Conservation (phyloP, 2,888 invertebrate genomes). For the Acanthacorydalis orientalis region DNA sequence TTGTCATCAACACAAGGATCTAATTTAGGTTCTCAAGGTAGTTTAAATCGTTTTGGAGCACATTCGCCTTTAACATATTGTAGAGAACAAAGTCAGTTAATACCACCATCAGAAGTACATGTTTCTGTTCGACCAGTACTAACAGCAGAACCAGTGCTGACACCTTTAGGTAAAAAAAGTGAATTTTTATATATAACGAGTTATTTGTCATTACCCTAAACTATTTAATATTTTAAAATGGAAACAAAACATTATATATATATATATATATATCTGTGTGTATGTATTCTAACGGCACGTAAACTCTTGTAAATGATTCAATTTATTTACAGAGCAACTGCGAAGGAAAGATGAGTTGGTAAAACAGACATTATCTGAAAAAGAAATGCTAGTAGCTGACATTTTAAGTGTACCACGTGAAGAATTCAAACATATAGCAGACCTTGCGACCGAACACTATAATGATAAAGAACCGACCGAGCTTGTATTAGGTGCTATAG, state of each 20-base stretch:
- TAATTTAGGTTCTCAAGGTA: neutral
- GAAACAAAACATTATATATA: too few relatives aligned
- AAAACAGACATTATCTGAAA: conserved; percentile 49
- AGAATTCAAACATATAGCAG: conserved; percentile 48
- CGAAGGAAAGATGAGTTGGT: conserved; percentile 55
- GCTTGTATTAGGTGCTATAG: conserved; percentile 50
- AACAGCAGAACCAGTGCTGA: conserved; percentile 59
- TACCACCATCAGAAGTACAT: conserved; percentile 57
- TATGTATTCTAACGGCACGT: too few relatives aligned
- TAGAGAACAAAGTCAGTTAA: conserved; percentile 29
- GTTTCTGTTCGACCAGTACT: conserved; percentile 55
- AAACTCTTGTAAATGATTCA: too few relatives aligned
- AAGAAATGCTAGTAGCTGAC: conserved; percentile 57
- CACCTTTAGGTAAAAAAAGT: conserved; percentile 45
- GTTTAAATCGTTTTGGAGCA: neutral
- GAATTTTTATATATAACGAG: too few relatives aligned
- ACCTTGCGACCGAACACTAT: conserved; percentile 43
- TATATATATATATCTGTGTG: too few relatives aligned
- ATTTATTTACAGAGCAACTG: conserved; percentile 45
- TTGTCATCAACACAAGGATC: neutral
- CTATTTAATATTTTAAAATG: too few relatives aligned
- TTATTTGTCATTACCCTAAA: too few relatives aligned
- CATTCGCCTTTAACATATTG: conserved; percentile 3
- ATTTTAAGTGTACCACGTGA: conserved; percentile 57
- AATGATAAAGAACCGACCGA: conserved; percentile 40